Conservation (phyloP, 2,888 invertebrate genomes). For the Carterocephalus palaemon region DNA sequence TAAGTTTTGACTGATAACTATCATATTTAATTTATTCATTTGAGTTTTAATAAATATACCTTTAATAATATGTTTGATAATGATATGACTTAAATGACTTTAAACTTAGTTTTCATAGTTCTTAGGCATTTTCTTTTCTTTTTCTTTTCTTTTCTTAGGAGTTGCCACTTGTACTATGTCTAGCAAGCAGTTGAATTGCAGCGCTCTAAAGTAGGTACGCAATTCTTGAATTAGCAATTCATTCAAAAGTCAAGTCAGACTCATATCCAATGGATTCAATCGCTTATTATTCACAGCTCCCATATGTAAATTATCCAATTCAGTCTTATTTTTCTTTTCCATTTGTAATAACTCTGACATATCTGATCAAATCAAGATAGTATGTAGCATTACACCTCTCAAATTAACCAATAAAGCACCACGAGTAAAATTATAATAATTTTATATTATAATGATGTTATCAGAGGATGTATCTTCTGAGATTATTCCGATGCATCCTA, state of each 20-base stretch:
- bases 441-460: no score
- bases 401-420: conserved; percentile 27
- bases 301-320: conserved; percentile 11
- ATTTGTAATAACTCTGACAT: conserved; percentile 9
- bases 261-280: conserved; percentile 5
- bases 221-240: neutral
- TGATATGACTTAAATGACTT: no score
- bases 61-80: no score
- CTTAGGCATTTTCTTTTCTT: no score
- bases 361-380: conserved; percentile 20
- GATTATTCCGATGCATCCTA: conserved; percentile 52
- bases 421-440: conserved; percentile 23
- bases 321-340: conserved; percentile 14
- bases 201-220: no score
- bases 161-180: no score
- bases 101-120: no score
- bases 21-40: no score
- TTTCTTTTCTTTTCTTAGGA: no score
- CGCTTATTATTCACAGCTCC: conserved; percentile 12
- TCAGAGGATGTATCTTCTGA: conserved; percentile 38
- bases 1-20: no score
- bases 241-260: conserved; percentile 1
- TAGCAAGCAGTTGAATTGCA: no score
- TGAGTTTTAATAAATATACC: no score
- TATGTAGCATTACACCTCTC: conserved; percentile 23